These are phyloP conservation scores for Drosophila hawaiiensis DNA, from an alignment of 2,888 invertebrate species.

Conservation along the genomic window DNA sequence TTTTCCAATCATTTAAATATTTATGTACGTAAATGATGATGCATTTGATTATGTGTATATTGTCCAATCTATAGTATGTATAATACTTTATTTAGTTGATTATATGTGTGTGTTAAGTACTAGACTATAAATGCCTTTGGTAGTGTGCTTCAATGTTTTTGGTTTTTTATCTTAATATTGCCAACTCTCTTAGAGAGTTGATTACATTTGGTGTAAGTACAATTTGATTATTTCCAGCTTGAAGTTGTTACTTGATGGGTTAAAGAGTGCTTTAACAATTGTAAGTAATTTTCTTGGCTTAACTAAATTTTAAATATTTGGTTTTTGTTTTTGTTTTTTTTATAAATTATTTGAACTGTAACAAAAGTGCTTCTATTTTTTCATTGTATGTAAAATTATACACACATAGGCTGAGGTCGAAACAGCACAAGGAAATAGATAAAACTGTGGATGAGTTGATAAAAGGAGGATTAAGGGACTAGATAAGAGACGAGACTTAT, in stretches of 20 bases:
- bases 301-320: slow-evolving; percentile 53
- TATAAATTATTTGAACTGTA: slow-evolving; percentile 73
- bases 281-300: slow-evolving; percentile 47
- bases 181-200: slow-evolving; percentile 56
- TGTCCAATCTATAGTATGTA: slow-evolving; percentile 80
- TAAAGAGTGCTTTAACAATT: slow-evolving; percentile 37
- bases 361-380: slow-evolving; percentile 72
- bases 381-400: slow-evolving; percentile 35
- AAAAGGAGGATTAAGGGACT: slow-evolving; percentile 28
- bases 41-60: slow-evolving; percentile 81
- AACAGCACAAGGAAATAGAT: slow-evolving; percentile 57
- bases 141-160: slow-evolving; percentile 47
- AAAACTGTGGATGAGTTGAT: slow-evolving; percentile 23
- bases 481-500: slow-evolving; percentile 24
- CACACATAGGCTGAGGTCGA: slow-evolving; percentile 67
- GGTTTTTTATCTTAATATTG: slow-evolving; percentile 5
- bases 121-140: slow-evolving; percentile 66
- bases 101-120: slow-evolving; percentile 35
- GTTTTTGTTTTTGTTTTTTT: slow-evolving; percentile 4
- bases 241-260: slow-evolving; percentile 21
- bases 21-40: slow-evolving; percentile 42
- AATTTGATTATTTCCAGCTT: slow-evolving; percentile 51
- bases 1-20: slow-evolving; percentile 24
- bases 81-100: slow-evolving; percentile 52
- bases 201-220: slow-evolving; percentile 16